phyloP scores from a whole-genome alignment of 2,888 invertebrate species.

The Stenolophus ochropezus region DNA sequence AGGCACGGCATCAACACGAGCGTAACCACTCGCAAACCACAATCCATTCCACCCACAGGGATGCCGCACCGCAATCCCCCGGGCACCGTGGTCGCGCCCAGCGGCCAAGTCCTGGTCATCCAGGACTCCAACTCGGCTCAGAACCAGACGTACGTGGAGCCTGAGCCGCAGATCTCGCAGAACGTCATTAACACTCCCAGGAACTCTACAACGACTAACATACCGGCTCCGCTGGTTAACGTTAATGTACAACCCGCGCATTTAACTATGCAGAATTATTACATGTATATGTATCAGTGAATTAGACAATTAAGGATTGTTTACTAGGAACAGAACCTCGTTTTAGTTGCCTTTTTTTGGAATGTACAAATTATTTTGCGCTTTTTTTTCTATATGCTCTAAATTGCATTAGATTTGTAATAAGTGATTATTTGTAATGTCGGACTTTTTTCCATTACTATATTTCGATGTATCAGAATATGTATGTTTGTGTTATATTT shows the following conservation, averaged over 20 bases:
- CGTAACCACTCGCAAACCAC: constrained; percentile 72
- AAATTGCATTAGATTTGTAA: background rate
- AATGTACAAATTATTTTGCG: constrained; percentile 23
- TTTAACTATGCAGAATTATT: constrained; percentile 55
- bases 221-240: constrained; percentile 35
- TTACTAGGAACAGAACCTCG: constrained; percentile 20
- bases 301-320: background rate
- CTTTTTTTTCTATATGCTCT: background rate
- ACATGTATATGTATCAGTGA: constrained; percentile 49
- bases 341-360: background rate
- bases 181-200: constrained; percentile 11
- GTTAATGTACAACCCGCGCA: constrained; percentile 49
- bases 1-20: constrained; percentile 78
- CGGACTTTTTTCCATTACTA: constrained; percentile 5
- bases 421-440: constrained; percentile 23
- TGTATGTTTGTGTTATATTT: constrained; percentile 17
- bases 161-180: constrained; percentile 42
- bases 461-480: background rate
- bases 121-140: constrained; percentile 44
- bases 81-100: constrained; percentile 70
- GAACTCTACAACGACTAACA: constrained; percentile 13
- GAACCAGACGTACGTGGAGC: constrained; percentile 39
- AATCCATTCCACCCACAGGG: constrained; percentile 72
- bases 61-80: constrained; percentile 72
- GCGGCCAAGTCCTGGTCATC: constrained; percentile 35